These are phyloP conservation scores for Sminthurides aquaticus DNA, from an alignment of 2,888 invertebrate species.

Conservation along the genomic window DNA sequence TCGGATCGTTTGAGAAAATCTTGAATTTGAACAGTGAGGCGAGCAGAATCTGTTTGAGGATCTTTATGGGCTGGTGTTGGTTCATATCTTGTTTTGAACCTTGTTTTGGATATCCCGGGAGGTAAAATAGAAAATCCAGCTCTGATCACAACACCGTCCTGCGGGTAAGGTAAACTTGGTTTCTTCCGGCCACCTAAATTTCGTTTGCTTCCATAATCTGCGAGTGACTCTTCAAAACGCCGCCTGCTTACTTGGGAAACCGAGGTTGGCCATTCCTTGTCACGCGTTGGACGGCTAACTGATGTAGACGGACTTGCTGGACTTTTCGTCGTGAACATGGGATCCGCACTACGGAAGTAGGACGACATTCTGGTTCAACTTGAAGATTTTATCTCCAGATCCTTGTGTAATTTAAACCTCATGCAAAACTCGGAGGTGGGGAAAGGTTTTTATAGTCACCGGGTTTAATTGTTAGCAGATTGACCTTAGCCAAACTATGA, in stretches of 20 bases:
- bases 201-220: conserved; percentile 1
- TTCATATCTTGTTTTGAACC: conserved; percentile 45
- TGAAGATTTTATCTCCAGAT: no score
- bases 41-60: conserved; percentile 67
- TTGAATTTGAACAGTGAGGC: conserved; percentile 66
- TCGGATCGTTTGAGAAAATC: conserved; percentile 74
- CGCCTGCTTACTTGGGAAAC: conserved; percentile 3
- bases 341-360: conserved; percentile 17
- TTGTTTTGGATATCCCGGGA: conserved; percentile 32
- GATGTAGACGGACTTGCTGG: conserved; percentile 19
- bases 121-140: conserved; percentile 42
- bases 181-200: not conserved
- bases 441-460: not conserved
- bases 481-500: not conserved
- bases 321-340: conserved; percentile 21
- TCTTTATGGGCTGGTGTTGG: conserved; percentile 70
- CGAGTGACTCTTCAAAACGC: not conserved
- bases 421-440: not conserved
- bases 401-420: no score
- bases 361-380: conserved; percentile 15
- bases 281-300: conserved; percentile 14
- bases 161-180: conserved; percentile 16
- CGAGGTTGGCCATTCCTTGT: not conserved
- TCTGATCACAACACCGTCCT: conserved; percentile 41
- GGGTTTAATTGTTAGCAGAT: not conserved